These are phyloP conservation scores for Odocoileus virginianus DNA, from an alignment of 2,113 vertebrate species.

Conservation along the genomic window DNA sequence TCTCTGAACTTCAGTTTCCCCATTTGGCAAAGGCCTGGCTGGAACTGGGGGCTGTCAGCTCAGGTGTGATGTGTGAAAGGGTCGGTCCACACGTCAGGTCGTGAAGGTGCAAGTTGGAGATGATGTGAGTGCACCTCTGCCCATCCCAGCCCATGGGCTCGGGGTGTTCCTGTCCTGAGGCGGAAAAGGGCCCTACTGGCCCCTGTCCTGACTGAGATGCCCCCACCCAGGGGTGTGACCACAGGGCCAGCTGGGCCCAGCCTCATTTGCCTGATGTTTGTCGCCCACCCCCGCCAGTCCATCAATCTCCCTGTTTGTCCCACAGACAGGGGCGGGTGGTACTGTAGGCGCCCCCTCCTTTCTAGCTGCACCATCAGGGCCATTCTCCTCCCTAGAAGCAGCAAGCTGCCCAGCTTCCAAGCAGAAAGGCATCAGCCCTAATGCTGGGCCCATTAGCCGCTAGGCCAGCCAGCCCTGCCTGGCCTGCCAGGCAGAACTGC, in stretches of 20 bases:
- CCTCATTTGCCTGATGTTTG: background rate
- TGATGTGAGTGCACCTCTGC: background rate
- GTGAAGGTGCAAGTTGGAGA: background rate
- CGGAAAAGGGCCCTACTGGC: background rate
- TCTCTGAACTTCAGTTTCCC: background rate
- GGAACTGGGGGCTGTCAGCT: background rate
- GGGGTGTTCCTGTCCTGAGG: background rate
- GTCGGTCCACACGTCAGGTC: background rate
- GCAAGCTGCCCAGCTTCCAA: background rate
- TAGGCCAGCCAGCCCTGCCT: background rate
- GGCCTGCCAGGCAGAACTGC: background rate
- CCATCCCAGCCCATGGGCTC: background rate
- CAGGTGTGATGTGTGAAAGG: background rate
- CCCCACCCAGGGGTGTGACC: background rate
- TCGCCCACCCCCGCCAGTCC: background rate
- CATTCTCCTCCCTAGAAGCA: background rate
- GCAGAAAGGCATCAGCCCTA: background rate
- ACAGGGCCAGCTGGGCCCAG: background rate
- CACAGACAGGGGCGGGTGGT: background rate
- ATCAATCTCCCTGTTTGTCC: background rate
- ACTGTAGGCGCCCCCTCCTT: background rate
- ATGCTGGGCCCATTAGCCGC: background rate
- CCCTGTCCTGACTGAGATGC: background rate
- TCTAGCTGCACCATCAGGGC: background rate
- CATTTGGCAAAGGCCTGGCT: background rate